Evolutionary conservation across 2,797 vertebrate genomes (phyloP), one percentile per base, ranked within the genome.

Genomic region (Premnoplex brunnescens): DNA sequence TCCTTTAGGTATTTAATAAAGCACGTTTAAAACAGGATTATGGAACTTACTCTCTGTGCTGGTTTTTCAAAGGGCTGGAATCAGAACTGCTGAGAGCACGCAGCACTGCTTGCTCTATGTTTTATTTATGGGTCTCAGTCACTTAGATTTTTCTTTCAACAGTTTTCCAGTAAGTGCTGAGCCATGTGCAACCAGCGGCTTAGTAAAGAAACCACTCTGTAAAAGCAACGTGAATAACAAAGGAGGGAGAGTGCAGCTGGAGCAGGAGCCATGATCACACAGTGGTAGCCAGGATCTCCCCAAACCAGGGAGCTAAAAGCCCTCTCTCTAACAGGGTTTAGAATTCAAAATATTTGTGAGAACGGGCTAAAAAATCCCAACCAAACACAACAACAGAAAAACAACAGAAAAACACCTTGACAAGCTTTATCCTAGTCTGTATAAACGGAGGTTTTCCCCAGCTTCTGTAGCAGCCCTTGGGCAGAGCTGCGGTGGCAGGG

Each of bases 121-220:
- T 96, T 94, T 90, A 91, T 91, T 96, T 89, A 88, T 95, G 86
- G 84, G 44, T 78, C 60, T 87, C 37, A 69, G 74, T 86, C 88
- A 54, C 90, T 92, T 63, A 93, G 41, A 37, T 79, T 94, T 90
- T 91, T 83, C 93, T 95, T 81, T 85, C 80, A 93, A 9, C 60
- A 49, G 80, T 87, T 95, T 94, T 91, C 92, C 64, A 74, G 82
- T 93, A 91, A 87, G 92, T 89, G 69, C 90, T 71, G 90, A 96
- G 88, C 86, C 72, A 58, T 28, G 41, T 85, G 84, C 83, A 85
- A 62, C 89, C 91, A 69, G n/a, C 34, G 49, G 91, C 71, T 73
- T 39, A 39, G 77, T 19, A 55, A 85, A 80, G 95, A 89, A 95
- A 62, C 79, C 49, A 16, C 69, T 49, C 73, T 84, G 43, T 67